Conservation (phyloP, 2,797 vertebrate species). For the Oryzias sinensis region DNA sequence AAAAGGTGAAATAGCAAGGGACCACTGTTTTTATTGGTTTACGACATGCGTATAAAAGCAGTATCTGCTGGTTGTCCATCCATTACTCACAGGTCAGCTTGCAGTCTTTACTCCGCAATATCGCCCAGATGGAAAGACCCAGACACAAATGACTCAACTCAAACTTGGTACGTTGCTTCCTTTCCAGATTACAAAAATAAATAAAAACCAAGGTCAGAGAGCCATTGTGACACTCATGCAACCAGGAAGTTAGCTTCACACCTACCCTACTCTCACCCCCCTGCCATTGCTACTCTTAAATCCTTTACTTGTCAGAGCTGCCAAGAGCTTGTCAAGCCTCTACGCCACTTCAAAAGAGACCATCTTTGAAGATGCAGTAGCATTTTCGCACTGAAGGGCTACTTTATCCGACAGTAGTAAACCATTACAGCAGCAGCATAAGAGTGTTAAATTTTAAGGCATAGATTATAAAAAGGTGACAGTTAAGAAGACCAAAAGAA, state of each 20-base stretch:
- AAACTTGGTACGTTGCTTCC: slow-evolving; percentile 16
- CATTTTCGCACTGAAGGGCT: slow-evolving; percentile 33
- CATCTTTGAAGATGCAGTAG: slow-evolving; percentile 41
- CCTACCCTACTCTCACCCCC: slow-evolving; percentile 27
- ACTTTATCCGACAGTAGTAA: slow-evolving; percentile 38
- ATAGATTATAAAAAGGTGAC: slow-evolving; percentile 39
- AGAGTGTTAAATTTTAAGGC: slow-evolving; percentile 44
- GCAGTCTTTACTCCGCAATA: slow-evolving; percentile 53
- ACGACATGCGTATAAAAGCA: no score
- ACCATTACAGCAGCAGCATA: slow-evolving; percentile 24
- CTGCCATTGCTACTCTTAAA: slow-evolving; percentile 50
- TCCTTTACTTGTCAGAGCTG: slow-evolving; percentile 48
- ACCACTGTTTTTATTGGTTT: no score
- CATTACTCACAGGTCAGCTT: slow-evolving; percentile 45
- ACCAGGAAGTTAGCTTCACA: slow-evolving; percentile 37
- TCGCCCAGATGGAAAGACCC: slow-evolving; percentile 37
- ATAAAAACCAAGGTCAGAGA: slow-evolving; percentile 13
- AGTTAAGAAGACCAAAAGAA: no score
- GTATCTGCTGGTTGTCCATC: slow-evolving; percentile 19
- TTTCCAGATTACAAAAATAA: not conserved
- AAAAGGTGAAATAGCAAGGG: no score
- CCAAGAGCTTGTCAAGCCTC: slow-evolving; percentile 54
- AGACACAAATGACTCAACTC: slow-evolving; percentile 19
- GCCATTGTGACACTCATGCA: slow-evolving; percentile 27
- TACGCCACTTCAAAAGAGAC: slow-evolving; percentile 54